A percentile compares a stretch with the other conserved stretches of the same genome.
Evolutionary conservation across 2,797 vertebrate species (phyloP).

Genomic region (Acipenser oxyrinchus): DNA sequence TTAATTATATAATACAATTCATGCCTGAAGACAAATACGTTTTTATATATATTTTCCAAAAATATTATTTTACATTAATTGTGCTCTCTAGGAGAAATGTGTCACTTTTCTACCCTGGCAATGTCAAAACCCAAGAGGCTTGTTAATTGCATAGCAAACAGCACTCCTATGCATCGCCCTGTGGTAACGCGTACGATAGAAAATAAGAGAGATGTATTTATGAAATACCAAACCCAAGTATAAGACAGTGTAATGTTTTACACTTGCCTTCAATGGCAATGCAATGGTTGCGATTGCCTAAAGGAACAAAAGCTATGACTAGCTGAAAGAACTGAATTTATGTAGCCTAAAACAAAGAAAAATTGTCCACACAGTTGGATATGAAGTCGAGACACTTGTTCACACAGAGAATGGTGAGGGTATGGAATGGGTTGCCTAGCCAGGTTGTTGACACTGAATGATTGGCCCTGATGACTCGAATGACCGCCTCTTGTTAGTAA

Average conservation of each 20-base stretch:
- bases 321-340: too few relatives aligned
- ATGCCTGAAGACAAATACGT: constrained; percentile 22
- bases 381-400: too few relatives aligned
- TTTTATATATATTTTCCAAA: constrained; percentile 22
- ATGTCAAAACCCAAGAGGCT: constrained; percentile 43
- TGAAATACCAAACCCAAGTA: constrained; percentile 46
- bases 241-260: background rate
- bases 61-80: constrained; percentile 4
- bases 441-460: too few relatives aligned
- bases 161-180: constrained; percentile 54
- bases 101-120: constrained; percentile 33
- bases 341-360: background rate
- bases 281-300: constrained; percentile 16
- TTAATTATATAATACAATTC: constrained; percentile 25
- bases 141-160: constrained; percentile 62
- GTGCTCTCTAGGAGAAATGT: constrained; percentile 11
- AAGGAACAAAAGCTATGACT: too few relatives aligned
- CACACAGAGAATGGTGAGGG: too few relatives aligned
- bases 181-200: constrained; percentile 39
- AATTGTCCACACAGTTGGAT: background rate
- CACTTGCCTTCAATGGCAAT: constrained; percentile 16
- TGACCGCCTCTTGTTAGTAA: too few relatives aligned
- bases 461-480: too few relatives aligned
- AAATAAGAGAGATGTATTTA: constrained; percentile 52
- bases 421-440: too few relatives aligned